Evolutionary conservation across 1,140 invertebrate genomes (phyloP), one percentile per base, ranked within the genome.

Genomic region (Anoplolepis gracilipes): DNA sequence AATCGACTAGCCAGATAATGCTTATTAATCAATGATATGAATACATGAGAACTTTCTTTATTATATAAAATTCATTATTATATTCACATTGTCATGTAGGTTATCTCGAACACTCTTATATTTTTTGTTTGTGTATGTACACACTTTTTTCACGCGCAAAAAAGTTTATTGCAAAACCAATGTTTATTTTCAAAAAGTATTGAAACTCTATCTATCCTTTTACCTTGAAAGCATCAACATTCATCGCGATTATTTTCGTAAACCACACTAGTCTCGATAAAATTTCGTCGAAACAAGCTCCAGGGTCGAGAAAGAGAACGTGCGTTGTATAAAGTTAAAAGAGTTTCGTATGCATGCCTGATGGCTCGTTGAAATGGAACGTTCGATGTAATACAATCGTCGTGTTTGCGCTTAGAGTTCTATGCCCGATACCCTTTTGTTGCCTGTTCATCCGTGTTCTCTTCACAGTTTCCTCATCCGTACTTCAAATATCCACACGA

Each of bases 401-500:
- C 36, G 73, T 88, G 82, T 79, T 88, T 88, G 87, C 65, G 61
- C 25, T 67, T 36, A 30, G 75, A 88, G 87, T 88, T 88, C 86
- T 67, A 75, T 81, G 61, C 67, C 55, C 81, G 73, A 59, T 85
- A 67, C 67, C n/a, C 75, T 22, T 75, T 69, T 19, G 4, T 22
- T 22, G 30, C 36, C 64, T 64, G 22, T 75, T 67, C 76, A 22
- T 33, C 57, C 19, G 11, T 62, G 33, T 75, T 75, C 61, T 49
- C 49, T 55, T 84, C 49, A 25, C 22, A 39, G 64, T 16, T 57
- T 69, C 61, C 25, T 65, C 11, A 28, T 13, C 46, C 28, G 36
- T 33, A n/a, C 25, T 61, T 75, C 67, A 59, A n/a, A 55, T 69
- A 82, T 73, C 33, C 25, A 59, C 55, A 42, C 49, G 62, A 49